Evolutionary conservation across 2,797 vertebrate genomes (phyloP), one percentile per base, ranked within the genome.

Genomic region (Harpia harpyja): DNA sequence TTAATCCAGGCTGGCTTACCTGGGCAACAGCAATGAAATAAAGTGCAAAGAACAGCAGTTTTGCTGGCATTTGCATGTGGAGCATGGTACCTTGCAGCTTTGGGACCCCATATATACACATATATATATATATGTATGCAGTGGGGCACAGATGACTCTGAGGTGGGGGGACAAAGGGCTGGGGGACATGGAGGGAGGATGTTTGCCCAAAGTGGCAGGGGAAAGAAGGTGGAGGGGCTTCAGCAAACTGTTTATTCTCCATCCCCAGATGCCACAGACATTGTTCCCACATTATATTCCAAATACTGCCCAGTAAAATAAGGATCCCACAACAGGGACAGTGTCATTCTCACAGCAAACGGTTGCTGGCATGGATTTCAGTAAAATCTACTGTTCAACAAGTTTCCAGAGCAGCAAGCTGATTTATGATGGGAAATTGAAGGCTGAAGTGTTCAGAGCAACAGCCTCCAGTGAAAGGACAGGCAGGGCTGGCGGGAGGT

Each of bases 321-420:
- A 85, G 35, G 48, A 68, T 21, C 9, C 35, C 0, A 0, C 8
- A 11, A 39, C 7, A 61, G 10, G 8, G 16, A 5, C 0, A 5
- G 20, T 17, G 20, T 7, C 41, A 4, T 11, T 64, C 73, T 84
- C 37, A 10, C 37, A 72, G 61, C 25, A 90, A 88, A 74, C 0
- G 0, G 18, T 23, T 78, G 57, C 43, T 1, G 0, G 28, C 4
- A 1, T 60, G 32, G 37, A 57, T 78, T 84, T 82, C 14, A 2
- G 49, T 46, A 46, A 92, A 89, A 89, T 4, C 8, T 7, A 37
- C 25, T 14, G 18, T 75, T 56, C 81, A 85, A 41, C 37, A 69
- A 39, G 49, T 73, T 87, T 64, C 61, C 74, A 91, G 77, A 75
- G 44, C 61, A 87, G 80, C 28, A 44, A 86, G 54, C 6, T 74